A percentile compares a stretch with the other conserved stretches of the same genome.
phyloP scores from a whole-genome alignment of 2,888 invertebrate genomes.

The Dinocampus coccinellae region DNA sequence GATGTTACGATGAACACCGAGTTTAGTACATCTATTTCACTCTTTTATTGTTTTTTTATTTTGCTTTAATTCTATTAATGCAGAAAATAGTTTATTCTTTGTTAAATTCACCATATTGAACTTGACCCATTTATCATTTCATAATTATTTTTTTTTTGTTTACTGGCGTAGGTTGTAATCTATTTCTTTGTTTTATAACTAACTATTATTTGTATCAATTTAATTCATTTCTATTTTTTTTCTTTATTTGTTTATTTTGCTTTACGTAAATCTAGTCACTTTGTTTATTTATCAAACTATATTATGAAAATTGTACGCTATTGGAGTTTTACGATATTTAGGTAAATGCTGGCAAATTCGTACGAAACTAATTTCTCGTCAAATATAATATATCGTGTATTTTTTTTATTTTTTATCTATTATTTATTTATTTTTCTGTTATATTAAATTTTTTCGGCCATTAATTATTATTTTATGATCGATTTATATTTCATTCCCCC shows the following conservation, averaged over 20 bases:
- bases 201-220: constrained; percentile 25
- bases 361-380: constrained; percentile 59
- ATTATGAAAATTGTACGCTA: constrained; percentile 39
- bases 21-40: constrained; percentile 27
- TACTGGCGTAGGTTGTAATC: constrained; percentile 43
- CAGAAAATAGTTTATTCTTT: constrained; percentile 57
- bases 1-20: constrained; percentile 1
- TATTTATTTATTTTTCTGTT: constrained; percentile 35
- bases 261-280: constrained; percentile 48
- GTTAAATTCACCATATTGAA: constrained; percentile 9
- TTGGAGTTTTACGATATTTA: constrained; percentile 38
- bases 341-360: constrained; percentile 51
- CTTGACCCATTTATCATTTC: constrained; percentile 4
- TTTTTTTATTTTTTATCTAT: constrained; percentile 35
- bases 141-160: constrained; percentile 35
- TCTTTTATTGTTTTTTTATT: constrained; percentile 5
- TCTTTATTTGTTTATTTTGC: constrained; percentile 11
- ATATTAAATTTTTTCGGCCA: constrained; percentile 19
- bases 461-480: constrained; percentile 14
- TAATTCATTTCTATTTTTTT: neutral
- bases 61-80: constrained; percentile 45
- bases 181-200: constrained; percentile 20
- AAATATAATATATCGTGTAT: constrained; percentile 47
- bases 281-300: constrained; percentile 50
- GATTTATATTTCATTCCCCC: constrained; percentile 8